Evolutionary conservation across 2,113 vertebrate species (phyloP), one percentile per base, ranked within the genome.

Genomic region (Bufo bufo): DNA sequence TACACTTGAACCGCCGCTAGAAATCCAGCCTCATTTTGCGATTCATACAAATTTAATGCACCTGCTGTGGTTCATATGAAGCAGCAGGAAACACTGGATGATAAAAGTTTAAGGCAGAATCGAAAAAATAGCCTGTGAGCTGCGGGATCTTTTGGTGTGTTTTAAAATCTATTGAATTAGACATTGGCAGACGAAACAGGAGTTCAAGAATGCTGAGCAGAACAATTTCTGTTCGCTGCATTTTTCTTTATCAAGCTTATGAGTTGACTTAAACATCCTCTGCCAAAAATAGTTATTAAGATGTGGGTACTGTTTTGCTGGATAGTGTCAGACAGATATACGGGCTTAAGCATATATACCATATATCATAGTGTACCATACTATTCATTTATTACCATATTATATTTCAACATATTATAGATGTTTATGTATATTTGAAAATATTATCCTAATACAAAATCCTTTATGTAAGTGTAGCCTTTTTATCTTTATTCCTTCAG

Each of bases 1-100:
- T 88, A 72, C 45, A 84, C 81, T 88, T 88, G 80, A 84, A 58
- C 72, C 50, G 87, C 87, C 59, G 49, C 49, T 88, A 82, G 81
- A 88, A 65, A 84, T 77, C 49, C 81, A 84, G 87, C 81, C 61
- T 88, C 81, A 88, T 88, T 88, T 88, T 88, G 71, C 11, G 71
- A 84, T 84, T 84, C 87, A 88, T 88, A 84, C 87, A 88, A 84
- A 66, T 88, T 88, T 83, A 88, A 88, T 88, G 81, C 81, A 77
- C 87, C 81, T 84, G 87, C 87, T 88, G 81, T 88, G 87, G 45
- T 59, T 88, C 87, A 84, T 84, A 88, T 54, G 59, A 88, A 74
- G 59, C 72, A 54, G 87, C 58, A 88, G 87, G 81, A 88, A 77
- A 74, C 87, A 4, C 20, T 52, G 59, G 81, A 84, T 88, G 87